Conservation (phyloP, 2,888 invertebrate genomes). For the Troilus luridus region DNA sequence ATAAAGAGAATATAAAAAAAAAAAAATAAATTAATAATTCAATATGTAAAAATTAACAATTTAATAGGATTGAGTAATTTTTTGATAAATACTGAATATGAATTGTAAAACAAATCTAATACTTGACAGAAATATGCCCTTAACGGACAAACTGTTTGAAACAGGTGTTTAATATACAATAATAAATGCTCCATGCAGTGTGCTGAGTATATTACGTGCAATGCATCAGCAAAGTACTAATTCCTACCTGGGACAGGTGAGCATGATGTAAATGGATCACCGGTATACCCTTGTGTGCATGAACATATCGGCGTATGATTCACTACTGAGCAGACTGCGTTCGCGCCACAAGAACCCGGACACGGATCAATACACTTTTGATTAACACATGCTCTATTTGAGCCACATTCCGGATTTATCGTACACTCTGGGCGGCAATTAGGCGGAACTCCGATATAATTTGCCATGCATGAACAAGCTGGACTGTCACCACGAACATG, state of each 20-base stretch:
- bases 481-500: conserved; percentile 69
- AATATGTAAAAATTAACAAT: background rate
- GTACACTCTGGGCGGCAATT: conserved; percentile 66
- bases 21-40: background rate
- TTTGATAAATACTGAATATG: background rate
- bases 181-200: conserved; percentile 58
- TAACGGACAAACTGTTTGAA: background rate
- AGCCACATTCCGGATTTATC: conserved; percentile 66
- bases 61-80: background rate
- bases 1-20: too few relatives aligned
- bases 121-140: background rate
- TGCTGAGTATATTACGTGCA: conserved; percentile 57
- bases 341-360: conserved; percentile 66
- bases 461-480: conserved; percentile 66
- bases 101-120: background rate
- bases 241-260: conserved; percentile 62
- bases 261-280: conserved; percentile 66
- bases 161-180: background rate
- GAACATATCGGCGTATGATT: conserved; percentile 66
- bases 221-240: conserved; percentile 15
- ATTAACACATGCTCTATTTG: conserved; percentile 65
- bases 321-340: conserved; percentile 65
- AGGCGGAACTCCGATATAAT: conserved; percentile 66
- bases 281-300: conserved; percentile 65
- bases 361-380: conserved; percentile 66